Base-by-base conservation (phyloP, 2,888 invertebrate species). In the Tryphoninae sp. region DNA sequence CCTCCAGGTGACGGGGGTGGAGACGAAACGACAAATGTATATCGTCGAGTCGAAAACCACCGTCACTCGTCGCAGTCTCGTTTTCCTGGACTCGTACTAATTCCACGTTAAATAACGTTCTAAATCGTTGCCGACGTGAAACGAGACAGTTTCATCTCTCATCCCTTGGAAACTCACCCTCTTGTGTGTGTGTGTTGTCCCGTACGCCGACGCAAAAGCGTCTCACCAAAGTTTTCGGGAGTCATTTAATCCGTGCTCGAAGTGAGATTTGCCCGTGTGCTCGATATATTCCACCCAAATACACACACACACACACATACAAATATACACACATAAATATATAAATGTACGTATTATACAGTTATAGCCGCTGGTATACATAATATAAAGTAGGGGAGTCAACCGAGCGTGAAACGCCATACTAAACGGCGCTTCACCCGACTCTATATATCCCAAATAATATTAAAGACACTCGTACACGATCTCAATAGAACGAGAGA, bases 381-480 rank as follows among this genome's bases (percentile, higher is more conserved):
- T 65, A 76, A 83, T 78, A 78, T 68, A 80, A 81, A 78, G 73
- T 81, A 87, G 89, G 91, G 91, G 87, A 89, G 88, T 88, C 89
- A 89, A 86, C 90, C 88, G 88, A 91, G 87, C 91, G 89, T 92
- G 89, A 92, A 92, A 92, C 92, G 91, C 89, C 88, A 89, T 91
- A 89, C 91, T 92, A 91, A 92, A 92, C 90, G 91, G 89, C 90
- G 87, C 89, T 88, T 88, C 84, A 81, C 64, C 59, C 68, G 9
- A 40, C 62, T 53, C 33, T 77, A 58, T 71, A 67, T 74, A 76
- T 69, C 79, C 75, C 67, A 80, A 82, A 82, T 78, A 81, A 77
- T 76, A 82, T 76, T 68, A 69, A 58, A 75, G 53, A 55, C 71
- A 77, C 59, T 69, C 33, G 23, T 53, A 67, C 65, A 82, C 53